Evolutionary conservation across 2,888 invertebrate species (phyloP).

Genomic region (Drosophila eohydei): DNA sequence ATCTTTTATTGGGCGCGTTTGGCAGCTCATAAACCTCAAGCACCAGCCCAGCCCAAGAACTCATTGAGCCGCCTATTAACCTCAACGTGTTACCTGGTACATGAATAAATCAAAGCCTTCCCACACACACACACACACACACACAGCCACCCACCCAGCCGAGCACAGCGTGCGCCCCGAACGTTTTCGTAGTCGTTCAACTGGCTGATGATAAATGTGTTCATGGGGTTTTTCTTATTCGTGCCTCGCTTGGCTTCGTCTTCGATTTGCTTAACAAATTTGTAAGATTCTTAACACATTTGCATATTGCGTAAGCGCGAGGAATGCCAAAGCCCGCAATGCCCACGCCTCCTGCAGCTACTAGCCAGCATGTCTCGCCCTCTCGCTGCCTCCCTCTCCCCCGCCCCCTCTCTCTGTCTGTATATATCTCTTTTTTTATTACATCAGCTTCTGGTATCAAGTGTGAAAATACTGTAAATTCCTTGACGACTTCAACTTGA

Average conservation of each 20-base stretch:
- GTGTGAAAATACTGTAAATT: conserved; percentile 54
- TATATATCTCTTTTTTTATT: conserved; percentile 45
- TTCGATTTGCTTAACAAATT: conserved; percentile 82
- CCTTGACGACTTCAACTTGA: conserved; percentile 55
- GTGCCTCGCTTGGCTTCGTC: conserved; percentile 45
- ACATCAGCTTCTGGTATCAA: conserved; percentile 59
- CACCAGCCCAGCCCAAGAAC: conserved; percentile 12
- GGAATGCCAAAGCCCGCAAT: conserved; percentile 15
- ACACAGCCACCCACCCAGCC: not conserved
- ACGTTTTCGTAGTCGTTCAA: conserved; percentile 32
- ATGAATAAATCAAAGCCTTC: conserved; percentile 77
- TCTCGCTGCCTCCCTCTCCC: not conserved
- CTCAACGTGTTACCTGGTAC: conserved; percentile 71
- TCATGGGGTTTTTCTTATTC: conserved; percentile 34
- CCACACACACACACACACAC: conserved; percentile 16
- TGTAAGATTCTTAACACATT: conserved; percentile 79
- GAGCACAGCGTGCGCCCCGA: conserved; percentile 2
- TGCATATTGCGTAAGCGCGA: conserved; percentile 75
- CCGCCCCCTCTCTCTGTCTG: not conserved
- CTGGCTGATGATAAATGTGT: conserved; percentile 68
- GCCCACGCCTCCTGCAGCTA: too few species aligned
- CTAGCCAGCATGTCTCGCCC: conserved; percentile 10
- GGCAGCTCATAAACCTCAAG: conserved; percentile 55
- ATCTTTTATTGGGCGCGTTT: conserved; percentile 58
- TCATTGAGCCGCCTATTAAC: conserved; percentile 73